phyloP scores from a whole-genome alignment of 92 coral and sea anemone genomes.

The Phenganax marumi region DNA sequence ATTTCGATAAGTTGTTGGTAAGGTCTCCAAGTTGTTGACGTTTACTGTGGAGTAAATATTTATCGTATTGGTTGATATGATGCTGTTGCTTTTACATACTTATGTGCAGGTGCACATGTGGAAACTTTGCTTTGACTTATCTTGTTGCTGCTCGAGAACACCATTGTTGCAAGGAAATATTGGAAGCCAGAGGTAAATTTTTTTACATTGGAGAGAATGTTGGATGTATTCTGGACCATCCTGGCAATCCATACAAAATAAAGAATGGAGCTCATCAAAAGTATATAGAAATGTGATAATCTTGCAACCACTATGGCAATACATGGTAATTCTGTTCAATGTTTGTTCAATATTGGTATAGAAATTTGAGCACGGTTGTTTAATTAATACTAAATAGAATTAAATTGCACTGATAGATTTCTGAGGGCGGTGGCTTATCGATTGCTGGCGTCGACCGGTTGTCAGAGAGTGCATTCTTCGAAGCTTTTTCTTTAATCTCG shows the following conservation, averaged over 20 bases:
- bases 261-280: constrained; percentile 21
- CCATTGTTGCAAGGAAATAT: constrained; percentile 36
- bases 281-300: not conserved
- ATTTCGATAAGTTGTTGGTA: too few relatives aligned
- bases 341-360: not conserved
- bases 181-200: constrained; percentile 41
- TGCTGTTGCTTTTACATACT: too few relatives aligned
- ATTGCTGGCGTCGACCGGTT: too few relatives aligned
- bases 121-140: constrained; percentile 20
- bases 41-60: too few relatives aligned
- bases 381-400: not conserved
- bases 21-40: too few relatives aligned
- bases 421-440: constrained; percentile 32
- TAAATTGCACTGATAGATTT: not conserved
- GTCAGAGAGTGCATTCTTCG: too few relatives aligned
- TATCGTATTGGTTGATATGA: too few relatives aligned
- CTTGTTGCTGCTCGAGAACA: constrained; percentile 39
- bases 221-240: constrained; percentile 43
- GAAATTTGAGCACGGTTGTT: not conserved
- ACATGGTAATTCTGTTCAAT: not conserved
- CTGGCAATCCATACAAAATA: constrained; percentile 24
- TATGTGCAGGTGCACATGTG: not conserved
- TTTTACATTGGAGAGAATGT: constrained; percentile 38
- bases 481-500: too few relatives aligned
- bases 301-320: not conserved